Base-by-base conservation (phyloP, 2,797 vertebrate genomes). In the Aplochiton taeniatus region DNA sequence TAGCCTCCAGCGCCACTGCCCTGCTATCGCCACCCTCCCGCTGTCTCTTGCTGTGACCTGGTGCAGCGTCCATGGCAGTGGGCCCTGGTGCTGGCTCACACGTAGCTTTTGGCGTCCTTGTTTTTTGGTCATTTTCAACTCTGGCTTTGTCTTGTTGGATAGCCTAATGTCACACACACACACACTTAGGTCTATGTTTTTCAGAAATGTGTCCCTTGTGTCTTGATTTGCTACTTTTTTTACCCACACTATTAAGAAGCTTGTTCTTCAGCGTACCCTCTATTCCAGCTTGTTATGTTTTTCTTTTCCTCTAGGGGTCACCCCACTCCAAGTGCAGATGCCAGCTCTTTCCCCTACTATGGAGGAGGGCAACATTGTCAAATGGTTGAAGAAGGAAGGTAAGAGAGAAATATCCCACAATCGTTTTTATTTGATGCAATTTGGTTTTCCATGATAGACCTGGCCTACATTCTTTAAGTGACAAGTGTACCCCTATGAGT, bases 301-400 rank as follows among this genome's bases (percentile, higher is more conserved):
- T 59, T 76, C 86, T 57, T 87, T 0, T 88, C 82, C 90, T 91
- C 41, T 80, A 98, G 97, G 90, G 79, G 91, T 82, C 12, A 88
- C 92, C 67, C 87, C 92, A 73, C 77, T 98, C 82, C 94, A 95
- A 83, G 88, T 99, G 66, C 73, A 95, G 70, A 99, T 99, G 97
- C 97, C 97, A 0, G 96, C 96, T 0, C 90, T 99, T 16, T 99
- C 97, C 45, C 97, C 97, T 64, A 99, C 97, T n/a, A 99, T 99
- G 97, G 96, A 97, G 82, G 92, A 96, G 86, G 97, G 97, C 71
- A 98, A 93, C 77, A 91, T 98, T 41, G 93, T 99, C 75, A 98
- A 96, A 87, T 99, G 97, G 97, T 88, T 99, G 64, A 98, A 98
- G 85, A 97, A 93, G 55, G 97, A 98, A 96, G 97, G 97, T 98